Evolutionary conservation across 2,888 invertebrate genomes (phyloP).

Genomic region (Osmoderma eremita): DNA sequence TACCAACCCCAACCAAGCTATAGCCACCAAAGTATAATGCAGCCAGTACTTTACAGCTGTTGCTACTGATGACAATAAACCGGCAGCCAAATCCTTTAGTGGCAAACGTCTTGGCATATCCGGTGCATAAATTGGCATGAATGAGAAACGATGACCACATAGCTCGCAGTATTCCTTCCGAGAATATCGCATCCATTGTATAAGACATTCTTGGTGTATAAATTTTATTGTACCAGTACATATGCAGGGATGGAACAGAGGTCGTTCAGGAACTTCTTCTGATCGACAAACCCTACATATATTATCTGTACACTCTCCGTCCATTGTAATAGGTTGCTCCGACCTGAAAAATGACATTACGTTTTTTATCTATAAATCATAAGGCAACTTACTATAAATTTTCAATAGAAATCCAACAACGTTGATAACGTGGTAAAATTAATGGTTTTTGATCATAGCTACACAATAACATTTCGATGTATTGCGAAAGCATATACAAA

Average conservation of each 20-base stretch:
- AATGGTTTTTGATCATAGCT: background rate
- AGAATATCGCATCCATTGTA: slow-evolving; percentile 99
- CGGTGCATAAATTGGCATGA: slow-evolving; percentile 99
- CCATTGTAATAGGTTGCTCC: slow-evolving; percentile 29
- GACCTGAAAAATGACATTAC: slow-evolving; percentile 19
- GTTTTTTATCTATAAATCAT: background rate
- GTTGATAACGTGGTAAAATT: slow-evolving; percentile 13
- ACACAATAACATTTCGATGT: slow-evolving; percentile 18
- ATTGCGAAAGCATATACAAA: slow-evolving; percentile 17
- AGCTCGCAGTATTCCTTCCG: slow-evolving; percentile 98
- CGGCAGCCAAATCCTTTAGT: slow-evolving; percentile 89
- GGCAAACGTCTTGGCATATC: slow-evolving; percentile 99
- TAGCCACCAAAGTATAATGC: slow-evolving; percentile 95
- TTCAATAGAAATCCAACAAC: slow-evolving; percentile 16
- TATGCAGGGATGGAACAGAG: slow-evolving; percentile 97
- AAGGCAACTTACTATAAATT: slow-evolving; percentile 21
- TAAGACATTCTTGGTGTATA: slow-evolving; percentile 98
- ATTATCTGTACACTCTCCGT: slow-evolving; percentile 69
- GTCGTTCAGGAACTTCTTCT: slow-evolving; percentile 90
- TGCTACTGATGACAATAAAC: slow-evolving; percentile 86
- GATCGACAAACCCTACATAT: slow-evolving; percentile 98
- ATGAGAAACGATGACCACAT: slow-evolving; percentile 97
- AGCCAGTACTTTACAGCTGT: slow-evolving; percentile 97
- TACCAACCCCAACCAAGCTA: slow-evolving; percentile 97
- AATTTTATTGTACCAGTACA: slow-evolving; percentile 99